Evolutionary conservation across 2,797 vertebrate species (phyloP).

Genomic region (Periparus ater): DNA sequence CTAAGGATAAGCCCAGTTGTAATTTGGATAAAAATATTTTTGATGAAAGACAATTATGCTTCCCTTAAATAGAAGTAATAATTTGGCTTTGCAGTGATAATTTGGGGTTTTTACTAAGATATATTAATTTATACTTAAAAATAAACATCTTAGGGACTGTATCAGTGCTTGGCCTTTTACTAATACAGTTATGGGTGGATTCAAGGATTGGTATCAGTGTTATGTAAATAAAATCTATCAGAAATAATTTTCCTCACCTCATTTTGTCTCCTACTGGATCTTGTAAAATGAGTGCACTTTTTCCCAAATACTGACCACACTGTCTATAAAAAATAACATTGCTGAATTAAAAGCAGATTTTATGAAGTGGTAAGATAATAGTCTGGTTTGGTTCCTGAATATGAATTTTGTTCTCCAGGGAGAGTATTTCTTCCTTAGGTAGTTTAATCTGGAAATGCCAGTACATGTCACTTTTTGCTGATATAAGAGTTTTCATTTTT

Average conservation of each 20-base stretch:
- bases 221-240: neutral
- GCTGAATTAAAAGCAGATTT: neutral
- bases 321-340: neutral
- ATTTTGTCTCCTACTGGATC: neutral
- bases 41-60: neutral
- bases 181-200: neutral
- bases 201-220: neutral
- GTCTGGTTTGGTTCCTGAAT: neutral
- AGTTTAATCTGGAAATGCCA: neutral
- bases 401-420: neutral
- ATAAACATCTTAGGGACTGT: neutral
- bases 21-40: neutral
- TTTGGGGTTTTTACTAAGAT: neutral
- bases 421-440: neutral
- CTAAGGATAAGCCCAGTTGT: neutral
- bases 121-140: neutral
- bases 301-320: neutral
- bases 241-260: neutral
- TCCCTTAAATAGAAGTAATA: neutral
- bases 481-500: neutral
- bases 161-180: neutral
- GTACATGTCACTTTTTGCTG: neutral
- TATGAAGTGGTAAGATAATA: neutral
- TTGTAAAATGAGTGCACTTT: neutral
- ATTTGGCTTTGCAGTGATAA: neutral